A percentile compares a stretch with the other conserved stretches of the same genome.
phyloP scores from a whole-genome alignment of 1,140 invertebrate genomes.

The Anagrus nilaparvatae region DNA sequence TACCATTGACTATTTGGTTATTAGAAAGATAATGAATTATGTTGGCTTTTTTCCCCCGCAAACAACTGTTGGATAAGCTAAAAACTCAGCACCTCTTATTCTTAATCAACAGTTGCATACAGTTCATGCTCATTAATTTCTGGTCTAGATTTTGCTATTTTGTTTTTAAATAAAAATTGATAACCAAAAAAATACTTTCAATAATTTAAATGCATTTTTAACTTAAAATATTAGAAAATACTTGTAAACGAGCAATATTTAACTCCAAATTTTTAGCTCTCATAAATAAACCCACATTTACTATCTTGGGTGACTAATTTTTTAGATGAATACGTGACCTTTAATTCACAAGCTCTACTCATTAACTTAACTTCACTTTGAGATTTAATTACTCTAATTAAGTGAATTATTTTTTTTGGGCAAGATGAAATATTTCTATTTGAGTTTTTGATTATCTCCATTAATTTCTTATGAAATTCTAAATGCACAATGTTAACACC shows the following conservation, averaged over 20 bases:
- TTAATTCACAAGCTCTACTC: conserved; percentile 70
- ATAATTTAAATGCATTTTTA: too few species aligned
- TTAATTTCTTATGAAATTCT: conserved; percentile 44
- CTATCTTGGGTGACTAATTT: too few species aligned
- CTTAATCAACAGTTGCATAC: conserved; percentile 84
- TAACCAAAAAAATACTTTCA: too few species aligned
- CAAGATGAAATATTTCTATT: conserved; percentile 36
- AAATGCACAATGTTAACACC: conserved; percentile 45
- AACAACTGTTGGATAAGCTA: conserved; percentile 95
- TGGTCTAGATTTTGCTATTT: conserved; percentile 59
- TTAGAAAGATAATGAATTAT: conserved; percentile 95
- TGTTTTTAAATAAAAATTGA: too few species aligned
- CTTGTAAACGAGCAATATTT: too few species aligned
- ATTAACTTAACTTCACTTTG: conserved; percentile 74
- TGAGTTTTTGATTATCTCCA: conserved; percentile 30
- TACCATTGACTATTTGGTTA: conserved; percentile 63
- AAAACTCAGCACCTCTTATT: conserved; percentile 71
- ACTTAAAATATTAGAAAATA: too few species aligned
- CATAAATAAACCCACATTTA: too few species aligned
- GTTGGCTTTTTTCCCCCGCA: conserved; percentile 82
- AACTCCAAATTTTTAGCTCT: too few species aligned
- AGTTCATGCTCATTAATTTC: conserved; percentile 73
- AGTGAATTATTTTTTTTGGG: conserved; percentile 55
- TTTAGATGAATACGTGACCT: too few species aligned
- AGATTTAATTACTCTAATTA: conserved; percentile 78